These are phyloP conservation scores for Tetragnatha montana DNA, from an alignment of 2,888 invertebrate species.

Conservation along the genomic window DNA sequence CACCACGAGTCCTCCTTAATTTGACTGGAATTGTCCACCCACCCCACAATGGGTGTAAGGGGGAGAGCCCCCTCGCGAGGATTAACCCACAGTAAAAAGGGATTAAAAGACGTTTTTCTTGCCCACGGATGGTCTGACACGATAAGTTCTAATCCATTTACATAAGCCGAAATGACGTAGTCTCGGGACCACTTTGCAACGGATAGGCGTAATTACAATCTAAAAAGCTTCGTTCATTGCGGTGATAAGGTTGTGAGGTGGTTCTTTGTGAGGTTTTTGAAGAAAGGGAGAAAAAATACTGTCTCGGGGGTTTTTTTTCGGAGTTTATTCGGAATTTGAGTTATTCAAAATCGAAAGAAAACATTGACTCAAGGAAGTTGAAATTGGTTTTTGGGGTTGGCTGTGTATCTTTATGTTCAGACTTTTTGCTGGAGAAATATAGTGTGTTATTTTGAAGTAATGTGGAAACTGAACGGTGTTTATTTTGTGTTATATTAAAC, in stretches of 20 bases:
- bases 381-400: background rate
- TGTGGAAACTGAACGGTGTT: background rate
- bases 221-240: background rate
- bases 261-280: background rate
- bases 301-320: background rate
- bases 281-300: background rate
- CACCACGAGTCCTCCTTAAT: background rate
- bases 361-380: background rate
- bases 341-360: background rate
- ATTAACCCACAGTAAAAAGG: conserved; percentile 59
- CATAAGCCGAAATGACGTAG: conserved; percentile 32
- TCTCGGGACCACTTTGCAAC: background rate
- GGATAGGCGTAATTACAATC: background rate
- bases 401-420: background rate
- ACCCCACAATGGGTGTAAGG: background rate
- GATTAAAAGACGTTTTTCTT: conserved; percentile 53
- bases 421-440: background rate
- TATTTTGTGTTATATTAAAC: background rate
- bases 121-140: conserved; percentile 43
- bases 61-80: background rate
- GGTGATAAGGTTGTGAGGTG: background rate
- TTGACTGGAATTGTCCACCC: background rate
- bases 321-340: background rate
- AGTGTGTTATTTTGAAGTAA: background rate
- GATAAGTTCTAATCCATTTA: conserved; percentile 60